A percentile compares a stretch with the other conserved stretches of the same genome.
Conservation (phyloP, 2,797 vertebrate genomes). For the Epinephelus malabaricus region DNA sequence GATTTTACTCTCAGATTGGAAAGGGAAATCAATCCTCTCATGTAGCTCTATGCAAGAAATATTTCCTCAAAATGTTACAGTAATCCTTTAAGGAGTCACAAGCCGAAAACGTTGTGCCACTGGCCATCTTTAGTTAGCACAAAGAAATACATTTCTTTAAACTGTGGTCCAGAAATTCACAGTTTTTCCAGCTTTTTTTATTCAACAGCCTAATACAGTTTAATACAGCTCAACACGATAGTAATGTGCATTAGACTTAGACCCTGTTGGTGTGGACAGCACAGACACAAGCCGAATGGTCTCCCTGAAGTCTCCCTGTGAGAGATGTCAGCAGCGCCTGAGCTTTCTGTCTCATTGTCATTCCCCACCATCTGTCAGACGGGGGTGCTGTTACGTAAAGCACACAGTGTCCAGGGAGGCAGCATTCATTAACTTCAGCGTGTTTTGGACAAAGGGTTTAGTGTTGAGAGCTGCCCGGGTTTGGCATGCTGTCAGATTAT, state of each 20-base stretch:
- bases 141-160: too few relatives aligned
- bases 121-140: too few relatives aligned
- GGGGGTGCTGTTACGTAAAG: slow-evolving; percentile 67
- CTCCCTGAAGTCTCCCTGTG: slow-evolving; percentile 37
- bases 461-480: slow-evolving; percentile 34
- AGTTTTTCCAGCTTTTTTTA: too few relatives aligned
- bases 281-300: not conserved
- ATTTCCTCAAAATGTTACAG: too few relatives aligned
- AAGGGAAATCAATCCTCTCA: too few relatives aligned
- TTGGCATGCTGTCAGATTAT: slow-evolving; percentile 28
- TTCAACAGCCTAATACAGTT: not conserved
- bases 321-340: slow-evolving; percentile 18
- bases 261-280: not conserved
- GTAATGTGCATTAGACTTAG: not conserved
- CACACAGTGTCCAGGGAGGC: slow-evolving; percentile 9
- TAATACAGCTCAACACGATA: not conserved
- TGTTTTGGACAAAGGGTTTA: slow-evolving; percentile 62
- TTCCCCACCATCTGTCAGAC: slow-evolving; percentile 57
- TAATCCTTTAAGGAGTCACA: too few relatives aligned
- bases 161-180: not conserved
- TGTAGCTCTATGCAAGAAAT: too few relatives aligned
- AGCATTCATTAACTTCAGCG: slow-evolving; percentile 36
- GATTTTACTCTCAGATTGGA: too few relatives aligned
- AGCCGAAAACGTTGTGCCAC: too few relatives aligned
- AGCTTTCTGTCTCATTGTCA: slow-evolving; percentile 59